Conservation (phyloP, 2,113 vertebrate species). For the Monopterus albus region DNA sequence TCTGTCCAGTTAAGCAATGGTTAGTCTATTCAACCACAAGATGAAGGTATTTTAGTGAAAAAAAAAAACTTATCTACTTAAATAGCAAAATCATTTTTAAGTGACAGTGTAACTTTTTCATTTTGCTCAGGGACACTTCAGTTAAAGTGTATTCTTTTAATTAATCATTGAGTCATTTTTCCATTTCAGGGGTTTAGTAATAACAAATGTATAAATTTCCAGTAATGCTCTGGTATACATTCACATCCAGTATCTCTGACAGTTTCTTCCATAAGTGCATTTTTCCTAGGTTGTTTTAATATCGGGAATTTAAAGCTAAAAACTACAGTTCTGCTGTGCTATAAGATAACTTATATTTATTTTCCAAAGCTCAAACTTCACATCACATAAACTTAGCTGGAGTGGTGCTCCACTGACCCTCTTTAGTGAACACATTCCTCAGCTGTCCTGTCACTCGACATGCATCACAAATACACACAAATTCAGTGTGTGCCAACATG, state of each 20-base stretch:
- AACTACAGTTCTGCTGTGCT: neutral
- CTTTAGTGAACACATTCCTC: constrained; percentile 25
- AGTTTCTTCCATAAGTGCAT: no score
- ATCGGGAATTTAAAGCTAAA: neutral
- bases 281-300: no score
- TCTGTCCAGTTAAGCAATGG: neutral
- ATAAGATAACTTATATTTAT: no score
- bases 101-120: neutral
- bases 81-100: neutral
- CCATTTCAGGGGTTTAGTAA: no score
- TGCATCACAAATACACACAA: constrained; percentile 13
- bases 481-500: neutral
- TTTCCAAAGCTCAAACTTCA: no score
- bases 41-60: neutral
- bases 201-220: neutral
- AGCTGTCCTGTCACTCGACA: constrained; percentile 43
- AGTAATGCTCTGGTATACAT: neutral
- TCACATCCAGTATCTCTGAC: neutral
- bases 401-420: constrained; percentile 5
- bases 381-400: neutral
- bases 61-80: neutral
- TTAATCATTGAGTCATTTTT: neutral
- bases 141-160: neutral
- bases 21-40: neutral
- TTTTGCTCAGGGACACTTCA: neutral